A percentile compares a stretch with the other conserved stretches of the same genome.
Conservation (phyloP, 2,797 vertebrate genomes). For the Pseudochirops cupreus region DNA sequence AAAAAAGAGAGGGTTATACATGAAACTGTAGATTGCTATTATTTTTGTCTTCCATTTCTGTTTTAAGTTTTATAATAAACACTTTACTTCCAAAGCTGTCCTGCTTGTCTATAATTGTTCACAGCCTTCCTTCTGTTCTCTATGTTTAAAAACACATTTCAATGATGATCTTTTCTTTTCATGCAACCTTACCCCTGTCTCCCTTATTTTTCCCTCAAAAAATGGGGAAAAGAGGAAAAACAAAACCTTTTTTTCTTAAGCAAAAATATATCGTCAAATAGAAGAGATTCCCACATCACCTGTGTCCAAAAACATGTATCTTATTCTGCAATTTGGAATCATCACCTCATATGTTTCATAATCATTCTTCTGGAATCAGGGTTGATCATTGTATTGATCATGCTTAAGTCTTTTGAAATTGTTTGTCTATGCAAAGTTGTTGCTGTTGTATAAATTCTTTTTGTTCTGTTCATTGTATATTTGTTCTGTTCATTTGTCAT, state of each 20-base stretch:
- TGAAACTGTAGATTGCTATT: background rate
- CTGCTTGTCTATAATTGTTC: background rate
- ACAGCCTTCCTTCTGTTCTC: background rate
- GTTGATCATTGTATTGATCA: background rate
- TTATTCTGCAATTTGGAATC: background rate
- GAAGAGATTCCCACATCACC: background rate
- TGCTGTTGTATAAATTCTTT: background rate
- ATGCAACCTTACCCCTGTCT: background rate
- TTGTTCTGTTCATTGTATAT: background rate
- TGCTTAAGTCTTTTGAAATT: background rate
- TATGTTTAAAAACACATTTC: background rate
- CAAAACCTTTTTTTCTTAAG: background rate
- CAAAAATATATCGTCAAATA: background rate
- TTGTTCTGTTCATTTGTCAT: too few relatives aligned
- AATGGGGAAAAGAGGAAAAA: background rate
- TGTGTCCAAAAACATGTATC: background rate
- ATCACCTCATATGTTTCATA: background rate
- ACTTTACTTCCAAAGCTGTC: background rate
- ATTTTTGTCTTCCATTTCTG: background rate
- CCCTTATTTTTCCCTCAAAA: background rate
- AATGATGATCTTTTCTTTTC: background rate
- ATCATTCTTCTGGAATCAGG: background rate
- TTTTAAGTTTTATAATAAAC: background rate
- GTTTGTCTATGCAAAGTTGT: background rate
- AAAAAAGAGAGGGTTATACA: background rate